phyloP scores from a whole-genome alignment of 2,888 invertebrate genomes.

The Acrobasis suavella region DNA sequence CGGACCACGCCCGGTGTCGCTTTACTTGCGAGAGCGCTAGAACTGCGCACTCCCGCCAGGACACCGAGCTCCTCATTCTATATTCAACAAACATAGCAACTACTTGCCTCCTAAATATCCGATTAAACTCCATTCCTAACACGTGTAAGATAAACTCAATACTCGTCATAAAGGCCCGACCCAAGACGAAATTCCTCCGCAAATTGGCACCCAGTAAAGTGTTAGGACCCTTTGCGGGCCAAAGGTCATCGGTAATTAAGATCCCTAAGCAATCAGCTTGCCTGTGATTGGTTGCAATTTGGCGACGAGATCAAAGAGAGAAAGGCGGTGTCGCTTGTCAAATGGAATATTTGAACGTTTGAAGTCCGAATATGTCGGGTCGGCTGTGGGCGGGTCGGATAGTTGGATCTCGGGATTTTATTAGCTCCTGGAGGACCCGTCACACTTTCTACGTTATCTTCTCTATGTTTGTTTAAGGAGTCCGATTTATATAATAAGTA shows the following conservation, averaged over 20 bases:
- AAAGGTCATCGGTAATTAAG: slow-evolving; percentile 79
- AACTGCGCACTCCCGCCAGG: no score
- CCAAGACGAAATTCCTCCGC: slow-evolving; percentile 31
- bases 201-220: slow-evolving; percentile 68
- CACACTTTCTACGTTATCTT: background rate
- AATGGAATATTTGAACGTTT: slow-evolving; percentile 76
- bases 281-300: slow-evolving; percentile 72
- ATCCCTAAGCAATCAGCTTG: slow-evolving; percentile 75
- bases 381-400: slow-evolving; percentile 15
- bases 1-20: no score
- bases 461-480: no score
- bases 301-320: slow-evolving; percentile 65
- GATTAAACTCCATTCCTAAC: background rate
- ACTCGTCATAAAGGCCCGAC: slow-evolving; percentile 9
- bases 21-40: no score
- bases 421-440: background rate
- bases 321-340: slow-evolving; percentile 62
- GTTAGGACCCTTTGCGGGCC: slow-evolving; percentile 63
- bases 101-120: background rate
- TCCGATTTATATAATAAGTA: no score
- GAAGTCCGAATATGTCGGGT: slow-evolving; percentile 43
- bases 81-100: background rate
- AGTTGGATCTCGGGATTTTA: slow-evolving; percentile 11
- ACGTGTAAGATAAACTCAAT: slow-evolving; percentile 18
- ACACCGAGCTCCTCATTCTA: no score